Percentiles rank a stretch among this genome's conserved stretches.
Evolutionary conservation across 2,113 vertebrate species (phyloP).

Genomic region (Salvelinus namaycush): DNA sequence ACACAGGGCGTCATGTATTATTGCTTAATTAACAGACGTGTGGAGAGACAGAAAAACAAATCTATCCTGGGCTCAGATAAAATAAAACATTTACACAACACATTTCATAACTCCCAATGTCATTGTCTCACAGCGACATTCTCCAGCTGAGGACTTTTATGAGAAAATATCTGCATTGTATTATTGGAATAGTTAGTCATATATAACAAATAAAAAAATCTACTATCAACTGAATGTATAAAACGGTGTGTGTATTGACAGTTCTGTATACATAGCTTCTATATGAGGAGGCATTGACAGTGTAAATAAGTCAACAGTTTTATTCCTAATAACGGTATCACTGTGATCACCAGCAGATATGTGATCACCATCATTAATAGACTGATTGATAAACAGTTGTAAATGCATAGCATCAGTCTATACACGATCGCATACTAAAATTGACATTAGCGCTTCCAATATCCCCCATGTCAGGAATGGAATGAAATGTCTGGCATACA

Average conservation of each 20-base stretch:
- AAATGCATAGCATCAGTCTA: slow-evolving; percentile 32
- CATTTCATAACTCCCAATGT: slow-evolving; percentile 2
- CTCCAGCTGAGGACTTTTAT: background rate
- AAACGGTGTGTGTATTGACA: background rate
- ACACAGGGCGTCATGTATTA: too few species aligned
- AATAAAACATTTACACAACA: slow-evolving; percentile 63
- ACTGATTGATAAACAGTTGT: slow-evolving; percentile 22
- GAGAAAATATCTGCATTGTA: background rate
- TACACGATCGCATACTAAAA: slow-evolving; percentile 29
- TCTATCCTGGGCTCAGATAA: slow-evolving; percentile 53
- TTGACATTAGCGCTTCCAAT: slow-evolving; percentile 30
- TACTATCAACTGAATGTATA: background rate
- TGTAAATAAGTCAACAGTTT: background rate
- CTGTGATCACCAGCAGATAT: background rate
- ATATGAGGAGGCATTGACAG: background rate
- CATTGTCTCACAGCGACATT: background rate
- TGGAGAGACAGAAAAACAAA: slow-evolving; percentile 58
- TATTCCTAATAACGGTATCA: background rate
- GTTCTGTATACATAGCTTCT: background rate
- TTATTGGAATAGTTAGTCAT: background rate
- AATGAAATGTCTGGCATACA: slow-evolving; percentile 35
- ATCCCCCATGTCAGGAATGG: slow-evolving; percentile 27
- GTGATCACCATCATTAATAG: slow-evolving; percentile 41
- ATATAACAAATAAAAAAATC: background rate
- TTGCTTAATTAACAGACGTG: slow-evolving; percentile 51